Base-by-base conservation (phyloP, 1,140 invertebrate genomes). In the Acromyrmex heyeri region DNA sequence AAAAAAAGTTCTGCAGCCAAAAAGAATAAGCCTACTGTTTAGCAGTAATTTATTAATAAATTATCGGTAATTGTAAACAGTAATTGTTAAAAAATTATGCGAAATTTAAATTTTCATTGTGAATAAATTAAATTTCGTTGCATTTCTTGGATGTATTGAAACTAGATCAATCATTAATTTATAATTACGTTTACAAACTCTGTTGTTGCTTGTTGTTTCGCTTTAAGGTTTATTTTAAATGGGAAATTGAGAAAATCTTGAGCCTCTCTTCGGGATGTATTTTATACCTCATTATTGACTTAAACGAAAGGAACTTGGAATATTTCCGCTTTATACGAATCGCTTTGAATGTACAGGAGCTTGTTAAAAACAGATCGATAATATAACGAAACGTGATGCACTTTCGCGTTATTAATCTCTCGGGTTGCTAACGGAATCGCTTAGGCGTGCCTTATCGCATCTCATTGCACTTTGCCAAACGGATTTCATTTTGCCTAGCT, bases 371-470 rank as follows among this genome's bases (percentile, higher is more conserved):
- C 57, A 55, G 38, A 75, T 83, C 79, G 44, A 83, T 82, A 57
- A 62, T 75, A 73, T 38, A 70, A 82, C 34, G 55, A 73, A 82
- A 75, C 30, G 67, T 38, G 79, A 83, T 83, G 72, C 14, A 34
- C 14, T 73, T 18, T 61, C 24, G 67, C 55, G n/a, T 75, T 81
- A 70, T 81, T 81, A 81, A 81, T 81, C 64, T 70, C 77, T 61
- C 69, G 21, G 14, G 69, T 50, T 70, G 44, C 44, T 83, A 83
- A 83, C 38, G 38, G 72, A 75, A 83, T 73, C 24, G 67, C 38
- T 61, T 48, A 61, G 59, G 48, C 79, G 79, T 83, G 79, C 79
- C 79, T 83, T 83, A 83, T 83, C 79, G 38, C 55, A 8, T 62
- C n/a, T 44, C 38, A 73, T 83, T 62, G 55, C 27, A 61, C 44